phyloP scores from a whole-genome alignment of 2,888 invertebrate genomes.

The Tetragonula carbonaria region DNA sequence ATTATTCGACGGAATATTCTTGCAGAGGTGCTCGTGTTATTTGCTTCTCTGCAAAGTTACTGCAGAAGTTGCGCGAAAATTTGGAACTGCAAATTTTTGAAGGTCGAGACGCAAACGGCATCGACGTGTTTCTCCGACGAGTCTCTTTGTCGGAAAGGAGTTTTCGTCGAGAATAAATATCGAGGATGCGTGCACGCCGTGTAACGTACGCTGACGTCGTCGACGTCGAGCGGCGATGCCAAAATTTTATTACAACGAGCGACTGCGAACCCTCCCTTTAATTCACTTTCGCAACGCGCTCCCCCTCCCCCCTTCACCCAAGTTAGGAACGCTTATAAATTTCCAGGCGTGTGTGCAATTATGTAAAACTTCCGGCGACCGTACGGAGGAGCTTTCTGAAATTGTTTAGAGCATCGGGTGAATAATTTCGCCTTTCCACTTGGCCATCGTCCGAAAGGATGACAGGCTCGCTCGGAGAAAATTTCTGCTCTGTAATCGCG shows the following conservation, averaged over 20 bases:
- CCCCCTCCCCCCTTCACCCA: not conserved
- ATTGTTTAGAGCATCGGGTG: slow-evolving; percentile 56
- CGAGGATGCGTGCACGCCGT: no score
- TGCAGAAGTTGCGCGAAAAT: no score
- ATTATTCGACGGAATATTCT: not conserved
- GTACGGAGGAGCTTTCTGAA: slow-evolving; percentile 32
- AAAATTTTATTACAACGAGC: slow-evolving; percentile 60
- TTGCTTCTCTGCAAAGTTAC: no score
- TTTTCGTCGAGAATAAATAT: no score
- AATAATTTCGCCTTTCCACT: slow-evolving; percentile 45
- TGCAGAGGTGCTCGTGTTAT: not conserved
- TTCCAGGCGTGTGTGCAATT: slow-evolving; percentile 55
- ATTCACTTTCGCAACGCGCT: slow-evolving; percentile 53
- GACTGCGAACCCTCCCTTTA: slow-evolving; percentile 36
- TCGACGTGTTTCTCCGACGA: not conserved
- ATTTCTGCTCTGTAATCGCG: not conserved
- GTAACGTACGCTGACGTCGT: not conserved
- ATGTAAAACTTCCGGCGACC: slow-evolving; percentile 40
- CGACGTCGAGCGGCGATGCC: not conserved
- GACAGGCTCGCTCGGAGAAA: not conserved
- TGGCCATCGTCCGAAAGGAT: not conserved
- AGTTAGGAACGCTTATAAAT: slow-evolving; percentile 33
- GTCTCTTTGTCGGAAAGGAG: no score
- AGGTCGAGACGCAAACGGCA: not conserved
- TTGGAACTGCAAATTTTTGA: not conserved